These are phyloP conservation scores for Struthio camelus DNA, from an alignment of 2,113 vertebrate species.

Conservation along the genomic window DNA sequence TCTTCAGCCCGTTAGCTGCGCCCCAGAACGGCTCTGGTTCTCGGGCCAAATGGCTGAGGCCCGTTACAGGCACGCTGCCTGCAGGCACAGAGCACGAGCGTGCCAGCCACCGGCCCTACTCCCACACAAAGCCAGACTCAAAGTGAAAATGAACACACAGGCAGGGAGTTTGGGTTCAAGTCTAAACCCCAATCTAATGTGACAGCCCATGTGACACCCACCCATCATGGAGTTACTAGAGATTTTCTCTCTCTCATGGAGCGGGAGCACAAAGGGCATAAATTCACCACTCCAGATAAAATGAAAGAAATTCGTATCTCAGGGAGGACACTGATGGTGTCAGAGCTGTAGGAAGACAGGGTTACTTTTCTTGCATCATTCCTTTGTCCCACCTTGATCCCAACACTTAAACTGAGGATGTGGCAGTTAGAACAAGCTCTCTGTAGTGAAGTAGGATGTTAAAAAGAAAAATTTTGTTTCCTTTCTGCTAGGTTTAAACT, in stretches of 20 bases:
- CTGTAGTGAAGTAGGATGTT: slow-evolving; percentile 24
- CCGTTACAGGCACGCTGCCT: not conserved
- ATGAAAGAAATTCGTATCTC: not conserved
- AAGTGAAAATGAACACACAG: not conserved
- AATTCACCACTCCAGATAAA: not conserved
- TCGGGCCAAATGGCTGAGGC: not conserved
- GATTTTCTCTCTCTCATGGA: not conserved
- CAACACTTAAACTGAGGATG: slow-evolving; percentile 53
- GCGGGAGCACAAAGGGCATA: not conserved
- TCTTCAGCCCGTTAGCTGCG: not conserved
- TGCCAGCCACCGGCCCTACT: not conserved
- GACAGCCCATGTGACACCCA: not conserved
- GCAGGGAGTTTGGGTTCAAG: not conserved
- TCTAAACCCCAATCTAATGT: not conserved
- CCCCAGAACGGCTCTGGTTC: not conserved
- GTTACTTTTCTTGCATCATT: not conserved
- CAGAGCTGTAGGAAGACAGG: not conserved
- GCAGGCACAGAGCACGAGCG: not conserved
- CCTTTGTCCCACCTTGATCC: not conserved
- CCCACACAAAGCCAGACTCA: not conserved
- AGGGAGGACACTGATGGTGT: not conserved
- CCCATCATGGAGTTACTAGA: not conserved
- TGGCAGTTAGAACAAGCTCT: slow-evolving; percentile 36
- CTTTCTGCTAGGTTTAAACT: slow-evolving; percentile 55
- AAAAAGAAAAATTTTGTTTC: slow-evolving; percentile 55